A percentile compares a stretch with the other conserved stretches of the same genome.
These are phyloP conservation scores for Eulemur mongoz DNA, from an alignment of 2,797 vertebrate genomes.

Conservation along the genomic window DNA sequence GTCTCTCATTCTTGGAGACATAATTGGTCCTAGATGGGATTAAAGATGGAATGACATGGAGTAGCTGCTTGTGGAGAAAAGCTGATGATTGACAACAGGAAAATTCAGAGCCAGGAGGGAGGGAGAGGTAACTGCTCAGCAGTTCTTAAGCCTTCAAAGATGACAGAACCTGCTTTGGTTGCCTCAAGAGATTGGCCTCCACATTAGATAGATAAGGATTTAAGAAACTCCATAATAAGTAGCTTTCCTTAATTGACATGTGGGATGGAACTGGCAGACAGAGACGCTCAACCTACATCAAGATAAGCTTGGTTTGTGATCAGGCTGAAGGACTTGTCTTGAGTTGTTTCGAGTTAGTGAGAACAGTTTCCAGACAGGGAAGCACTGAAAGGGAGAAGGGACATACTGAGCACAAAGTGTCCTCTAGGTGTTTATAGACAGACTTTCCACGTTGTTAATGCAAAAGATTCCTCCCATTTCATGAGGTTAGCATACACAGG, in stretches of 20 bases:
- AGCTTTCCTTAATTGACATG: conserved; percentile 47
- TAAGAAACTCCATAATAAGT: background rate
- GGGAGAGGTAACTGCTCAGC: background rate
- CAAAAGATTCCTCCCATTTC: background rate
- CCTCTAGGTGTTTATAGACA: background rate
- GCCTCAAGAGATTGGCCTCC: background rate
- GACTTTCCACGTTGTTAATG: background rate
- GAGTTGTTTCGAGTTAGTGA: background rate
- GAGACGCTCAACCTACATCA: conserved; percentile 12
- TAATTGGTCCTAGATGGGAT: background rate
- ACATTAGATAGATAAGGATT: background rate
- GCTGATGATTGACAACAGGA: conserved; percentile 28
- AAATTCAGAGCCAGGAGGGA: conserved; percentile 15
- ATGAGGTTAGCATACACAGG: background rate
- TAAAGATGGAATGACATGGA: conserved; percentile 20
- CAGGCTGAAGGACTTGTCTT: conserved; percentile 32
- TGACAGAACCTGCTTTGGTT: conserved; percentile 5
- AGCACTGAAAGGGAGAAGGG: background rate
- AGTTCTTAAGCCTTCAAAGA: conserved; percentile 22
- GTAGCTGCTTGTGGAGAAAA: conserved; percentile 35
- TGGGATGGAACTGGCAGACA: conserved; percentile 22
- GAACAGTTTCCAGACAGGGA: conserved; percentile 6
- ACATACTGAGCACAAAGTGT: background rate
- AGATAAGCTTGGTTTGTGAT: conserved; percentile 48
- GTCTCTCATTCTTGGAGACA: background rate